phyloP scores from a whole-genome alignment of 2,113 vertebrate species.

The Cygnus buccinator region DNA sequence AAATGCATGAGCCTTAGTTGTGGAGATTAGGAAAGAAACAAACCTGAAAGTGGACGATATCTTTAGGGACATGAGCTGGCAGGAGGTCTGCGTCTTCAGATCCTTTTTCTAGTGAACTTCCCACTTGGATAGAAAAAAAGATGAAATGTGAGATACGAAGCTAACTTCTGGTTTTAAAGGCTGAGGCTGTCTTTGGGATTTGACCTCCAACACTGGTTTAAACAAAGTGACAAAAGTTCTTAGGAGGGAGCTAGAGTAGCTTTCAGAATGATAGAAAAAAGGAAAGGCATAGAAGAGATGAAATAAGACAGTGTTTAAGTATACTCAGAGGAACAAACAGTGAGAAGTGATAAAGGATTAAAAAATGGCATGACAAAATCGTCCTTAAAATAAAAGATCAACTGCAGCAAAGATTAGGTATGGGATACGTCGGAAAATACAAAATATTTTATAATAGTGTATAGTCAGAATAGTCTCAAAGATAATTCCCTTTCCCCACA shows the following conservation, averaged over 20 bases:
- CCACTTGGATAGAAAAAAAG: background rate
- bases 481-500: background rate
- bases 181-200: constrained; percentile 1
- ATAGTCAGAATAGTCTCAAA: background rate
- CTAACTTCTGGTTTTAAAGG: background rate
- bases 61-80: background rate
- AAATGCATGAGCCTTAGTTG: background rate
- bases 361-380: background rate
- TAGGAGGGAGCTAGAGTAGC: background rate
- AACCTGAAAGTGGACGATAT: background rate
- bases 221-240: background rate
- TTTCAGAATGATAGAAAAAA: background rate
- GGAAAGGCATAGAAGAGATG: background rate
- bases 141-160: background rate
- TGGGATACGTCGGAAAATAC: background rate
- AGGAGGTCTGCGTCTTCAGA: background rate
- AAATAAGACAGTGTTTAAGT: background rate
- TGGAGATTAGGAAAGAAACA: background rate
- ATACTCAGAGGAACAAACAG: background rate
- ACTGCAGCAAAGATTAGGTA: background rate
- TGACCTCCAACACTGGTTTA: background rate
- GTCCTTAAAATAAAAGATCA: background rate
- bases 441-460: background rate
- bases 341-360: background rate
- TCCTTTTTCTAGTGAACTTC: background rate